Evolutionary conservation across 1,140 invertebrate species (phyloP).

Genomic region (Nephila pilipes): DNA sequence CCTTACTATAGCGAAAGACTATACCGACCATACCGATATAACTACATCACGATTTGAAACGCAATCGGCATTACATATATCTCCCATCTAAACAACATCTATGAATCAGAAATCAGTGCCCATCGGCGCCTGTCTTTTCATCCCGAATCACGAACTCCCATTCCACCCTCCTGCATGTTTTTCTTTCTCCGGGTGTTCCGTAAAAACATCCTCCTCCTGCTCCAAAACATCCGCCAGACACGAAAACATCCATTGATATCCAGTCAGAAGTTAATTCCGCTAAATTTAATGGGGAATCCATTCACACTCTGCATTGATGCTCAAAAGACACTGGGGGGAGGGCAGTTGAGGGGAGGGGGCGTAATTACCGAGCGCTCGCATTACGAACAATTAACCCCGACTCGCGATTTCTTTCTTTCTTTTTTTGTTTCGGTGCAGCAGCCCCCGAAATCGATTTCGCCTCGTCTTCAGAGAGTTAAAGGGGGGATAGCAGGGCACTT

Average conservation of each 20-base stretch:
- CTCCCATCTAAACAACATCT: too few species aligned
- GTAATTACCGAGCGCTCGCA: conserved; percentile 12
- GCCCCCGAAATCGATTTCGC: not conserved
- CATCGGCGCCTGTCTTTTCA: not conserved
- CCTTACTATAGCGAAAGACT: too few species aligned
- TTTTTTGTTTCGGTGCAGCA: not conserved
- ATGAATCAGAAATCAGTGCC: too few species aligned
- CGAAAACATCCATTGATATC: conserved; percentile 9
- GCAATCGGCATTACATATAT: not conserved
- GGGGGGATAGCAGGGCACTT: not conserved
- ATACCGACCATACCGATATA: too few species aligned
- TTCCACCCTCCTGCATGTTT: not conserved
- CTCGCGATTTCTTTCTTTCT: not conserved
- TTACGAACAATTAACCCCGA: conserved; percentile 34
- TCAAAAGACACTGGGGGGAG: not conserved
- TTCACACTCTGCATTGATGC: not conserved
- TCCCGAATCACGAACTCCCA: not conserved
- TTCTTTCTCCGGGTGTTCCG: not conserved
- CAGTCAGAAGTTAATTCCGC: conserved; percentile 36
- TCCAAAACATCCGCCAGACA: not conserved
- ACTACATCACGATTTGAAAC: too few species aligned
- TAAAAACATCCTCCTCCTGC: not conserved
- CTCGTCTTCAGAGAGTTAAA: too few species aligned
- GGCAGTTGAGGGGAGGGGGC: not conserved
- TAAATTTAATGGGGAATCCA: conserved; percentile 29